These are phyloP conservation scores for Barnardius zonarius DNA, from an alignment of 2,113 vertebrate species.

Conservation along the genomic window DNA sequence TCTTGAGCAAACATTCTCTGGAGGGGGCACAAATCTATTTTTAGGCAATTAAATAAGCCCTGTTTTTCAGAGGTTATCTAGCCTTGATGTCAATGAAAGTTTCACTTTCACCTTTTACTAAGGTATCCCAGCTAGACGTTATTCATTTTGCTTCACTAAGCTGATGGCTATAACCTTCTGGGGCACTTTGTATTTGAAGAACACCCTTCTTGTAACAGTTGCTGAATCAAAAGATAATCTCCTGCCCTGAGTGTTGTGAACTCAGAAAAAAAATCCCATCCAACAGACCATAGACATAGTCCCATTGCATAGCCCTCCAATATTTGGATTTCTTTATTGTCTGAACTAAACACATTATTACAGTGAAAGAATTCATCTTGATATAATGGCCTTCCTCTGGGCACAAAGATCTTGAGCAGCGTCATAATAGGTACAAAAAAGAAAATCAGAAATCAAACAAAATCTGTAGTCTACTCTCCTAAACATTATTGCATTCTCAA, in stretches of 20 bases:
- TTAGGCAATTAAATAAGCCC: neutral
- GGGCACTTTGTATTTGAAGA: neutral
- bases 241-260: neutral
- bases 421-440: neutral
- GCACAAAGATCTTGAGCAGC: neutral
- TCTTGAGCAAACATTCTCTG: neutral
- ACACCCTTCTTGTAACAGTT: neutral
- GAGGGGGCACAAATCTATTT: neutral
- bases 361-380: neutral
- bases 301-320: neutral
- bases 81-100: neutral
- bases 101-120: neutral
- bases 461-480: neutral
- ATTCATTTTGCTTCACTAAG: neutral
- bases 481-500: neutral
- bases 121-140: neutral
- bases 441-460: neutral
- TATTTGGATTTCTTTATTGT: neutral
- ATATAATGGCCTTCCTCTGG: neutral
- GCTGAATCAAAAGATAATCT: neutral
- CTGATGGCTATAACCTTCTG: neutral
- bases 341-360: neutral
- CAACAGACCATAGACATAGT: neutral
- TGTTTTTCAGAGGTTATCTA: neutral
- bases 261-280: neutral